Evolutionary conservation across 2,888 invertebrate genomes (phyloP), one percentile per base, ranked within the genome.

Genomic region (Clistopyga incitator): DNA sequence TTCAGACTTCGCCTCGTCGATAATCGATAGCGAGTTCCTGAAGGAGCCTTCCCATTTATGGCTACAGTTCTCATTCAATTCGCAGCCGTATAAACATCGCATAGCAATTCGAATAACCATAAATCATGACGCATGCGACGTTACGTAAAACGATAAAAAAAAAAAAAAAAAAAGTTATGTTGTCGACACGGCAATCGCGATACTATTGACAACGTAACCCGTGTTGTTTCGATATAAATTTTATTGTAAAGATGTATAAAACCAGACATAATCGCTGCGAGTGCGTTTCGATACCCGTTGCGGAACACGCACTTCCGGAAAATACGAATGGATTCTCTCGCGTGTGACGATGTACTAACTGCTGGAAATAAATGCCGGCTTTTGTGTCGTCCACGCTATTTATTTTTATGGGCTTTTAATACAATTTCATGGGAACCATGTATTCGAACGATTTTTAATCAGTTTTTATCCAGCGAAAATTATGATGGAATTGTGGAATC

Each of bases 281-380:
- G 38, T 76, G 29, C 67, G 23, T 56, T 54, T 52, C 42, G 25
- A 29, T n/a, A 6, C 29, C 6, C 13, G 23, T 54, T n/a, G 45
- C 54, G 65, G 54, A 67, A 76, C 23, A 47, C 23, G 29, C n/a
- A 59, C 25, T 52, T 72, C 61, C 68, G 75, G 61, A 54, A 34
- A 42, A 47, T 18, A 64, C 65, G 65, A 72, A 59, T 52, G 38
- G 72, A 67, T 13, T 54, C 18, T 13, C 64, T 45, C 72, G 20
- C 45, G 45, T 61, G 29, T 61, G 34, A 67, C 50, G 42, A 29
- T 6, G n/a, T 54, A 54, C 29, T 8, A 23, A 25, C 54, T 67
- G 67, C 67, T 56, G 76, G 42, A 67, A 76, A 76, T 76, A 67
- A 76, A 42, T 56, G 45, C 15, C 47, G 2, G 6, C 6, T 34